Base-by-base conservation (phyloP, 2,888 invertebrate species). In the Trissolcus brochymenae region DNA sequence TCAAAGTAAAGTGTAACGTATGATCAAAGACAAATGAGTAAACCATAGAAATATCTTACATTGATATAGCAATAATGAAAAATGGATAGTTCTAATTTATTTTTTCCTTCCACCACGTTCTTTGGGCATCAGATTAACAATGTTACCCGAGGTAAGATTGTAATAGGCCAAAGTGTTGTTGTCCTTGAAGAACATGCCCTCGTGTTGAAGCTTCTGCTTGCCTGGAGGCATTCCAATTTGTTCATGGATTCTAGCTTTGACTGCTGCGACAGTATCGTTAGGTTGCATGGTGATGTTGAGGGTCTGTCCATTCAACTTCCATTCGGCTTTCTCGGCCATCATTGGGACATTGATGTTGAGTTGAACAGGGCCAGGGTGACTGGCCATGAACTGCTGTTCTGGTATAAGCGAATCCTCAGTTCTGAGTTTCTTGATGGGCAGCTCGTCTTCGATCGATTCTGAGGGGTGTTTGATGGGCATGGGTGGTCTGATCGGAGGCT, bases 101-200 rank as follows among this genome's bases (percentile, higher is more conserved):
- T 98, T 98, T 91, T 98, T 99, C 70, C 98, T 92, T 16, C 99
- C 99, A 87, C 99, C 99, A 90, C 99, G 93, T 90, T 99, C 99
- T 90, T 99, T 99, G 65, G 98, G 93, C 87, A 98, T 95, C 77
- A 99, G 91, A 81, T 95, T 95, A 46, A 99, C 92, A 9, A 94
- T 91, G 0, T 95, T 94, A 62, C 95, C 96, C 40, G 95, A 94
- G 9, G 94, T 92, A 78, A 99, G 93, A 90, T 99, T 99, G 91
- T 99, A 99, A 91, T 94, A 99, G 0, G 98, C 99, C 90, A 98
- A 91, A 0, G 95, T 93, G 87, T 98, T 97, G 61, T 94, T 96
- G 90, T 99, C 99, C 89, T 99, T 99, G 91, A 99, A 96, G 92
- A 99, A 99, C 90, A 99, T 93, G 41, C 98, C 98, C 91, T 98